These are phyloP conservation scores for Pantherophis alleghaniensis DNA, from an alignment of 2,797 vertebrate species.

Conservation along the genomic window DNA sequence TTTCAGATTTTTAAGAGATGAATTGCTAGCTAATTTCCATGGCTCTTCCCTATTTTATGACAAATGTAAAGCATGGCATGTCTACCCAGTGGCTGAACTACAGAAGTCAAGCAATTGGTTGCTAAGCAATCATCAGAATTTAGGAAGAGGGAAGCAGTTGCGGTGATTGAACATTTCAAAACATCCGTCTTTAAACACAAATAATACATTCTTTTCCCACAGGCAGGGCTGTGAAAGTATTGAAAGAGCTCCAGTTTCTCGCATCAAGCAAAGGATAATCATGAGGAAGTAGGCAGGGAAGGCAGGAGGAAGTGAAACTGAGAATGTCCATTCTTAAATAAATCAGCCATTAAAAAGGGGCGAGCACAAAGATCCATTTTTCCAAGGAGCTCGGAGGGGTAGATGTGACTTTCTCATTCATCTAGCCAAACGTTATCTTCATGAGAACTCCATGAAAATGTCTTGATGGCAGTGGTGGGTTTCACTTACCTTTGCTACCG, in stretches of 20 bases:
- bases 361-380: not conserved
- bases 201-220: constrained; percentile 8
- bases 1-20: constrained; percentile 10
- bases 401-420: not conserved
- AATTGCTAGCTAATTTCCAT: constrained; percentile 47
- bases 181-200: constrained; percentile 8
- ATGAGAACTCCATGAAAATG: not conserved
- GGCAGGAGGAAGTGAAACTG: not conserved
- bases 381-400: not conserved
- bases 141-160: not conserved
- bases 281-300: not conserved
- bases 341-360: not conserved
- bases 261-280: rapidly evolving
- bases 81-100: not conserved
- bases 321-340: not conserved
- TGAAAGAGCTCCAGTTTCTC: not conserved
- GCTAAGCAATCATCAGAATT: constrained; percentile 30
- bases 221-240: not conserved
- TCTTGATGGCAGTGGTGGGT: not conserved
- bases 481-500: no score
- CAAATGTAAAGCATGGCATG: not conserved
- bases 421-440: not conserved
- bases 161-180: not conserved
- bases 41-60: constrained; percentile 11
- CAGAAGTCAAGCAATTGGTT: constrained; percentile 18